Base-by-base conservation (phyloP, 2,797 vertebrate genomes). In the Clarias fuscus region DNA sequence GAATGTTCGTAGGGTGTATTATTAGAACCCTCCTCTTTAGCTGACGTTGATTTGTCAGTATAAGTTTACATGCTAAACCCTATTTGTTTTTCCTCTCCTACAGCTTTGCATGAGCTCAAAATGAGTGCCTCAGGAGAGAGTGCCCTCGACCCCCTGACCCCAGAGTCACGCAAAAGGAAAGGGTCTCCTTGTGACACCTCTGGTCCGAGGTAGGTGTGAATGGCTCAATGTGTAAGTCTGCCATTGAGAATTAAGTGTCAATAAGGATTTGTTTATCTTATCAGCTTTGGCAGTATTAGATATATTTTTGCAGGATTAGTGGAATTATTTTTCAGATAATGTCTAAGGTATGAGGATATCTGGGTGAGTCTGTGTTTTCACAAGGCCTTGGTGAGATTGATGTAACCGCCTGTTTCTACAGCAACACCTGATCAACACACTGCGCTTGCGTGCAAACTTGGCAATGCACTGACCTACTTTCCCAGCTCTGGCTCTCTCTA, bases 51-150 rank as follows among this genome's bases (percentile, higher is more conserved):
- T 62, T 33, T 64, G 56, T 27, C 67, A 27, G 40, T 59, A 13
- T 53, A 67, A 59, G 15, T 10, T 84, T 64, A 61, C 22, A 61
- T 14, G 33, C 68, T 83, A 24, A 59, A 43, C n/a, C 64, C 84
- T n/a, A 30, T 5, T 86, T 24, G 33, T 33, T 67, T 72, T 90
- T 78, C 89, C 85, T 2, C 7, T 1, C 90, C 88, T 80, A 1
- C 89, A 98, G 97, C 95, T 96, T 95, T 96, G 94, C 95, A 93
- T 87, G 94, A 96, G 93, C 93, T 96, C 95, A 97, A 95, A 92
- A 99, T 99, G 98, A 99, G 98, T 93, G 96, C 97, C 92, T 95
- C 97, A 53, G 97, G 97, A 94, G 97, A 99, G 93, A 96, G 95
- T 91, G 96, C 96, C 88, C 95, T 96, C 20, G 98, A 98, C 93